phyloP scores from a whole-genome alignment of 2,113 vertebrate species.

The Hepsetus odoe region DNA sequence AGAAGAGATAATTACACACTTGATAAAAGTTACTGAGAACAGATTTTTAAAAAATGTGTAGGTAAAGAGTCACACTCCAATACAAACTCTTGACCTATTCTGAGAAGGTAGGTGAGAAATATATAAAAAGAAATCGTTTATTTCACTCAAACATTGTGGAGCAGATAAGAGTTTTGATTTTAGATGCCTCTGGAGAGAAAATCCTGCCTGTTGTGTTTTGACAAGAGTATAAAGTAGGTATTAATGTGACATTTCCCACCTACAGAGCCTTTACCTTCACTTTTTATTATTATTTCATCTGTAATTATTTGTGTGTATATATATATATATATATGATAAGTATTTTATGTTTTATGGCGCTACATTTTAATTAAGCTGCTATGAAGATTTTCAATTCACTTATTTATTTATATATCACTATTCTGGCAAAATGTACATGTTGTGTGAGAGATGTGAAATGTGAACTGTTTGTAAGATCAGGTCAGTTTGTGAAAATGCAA shows the following conservation, averaged over 20 bases:
- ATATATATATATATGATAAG: too few species aligned
- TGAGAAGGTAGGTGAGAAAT: constrained; percentile 10
- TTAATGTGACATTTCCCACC: background rate
- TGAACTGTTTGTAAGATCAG: background rate
- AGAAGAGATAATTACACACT: background rate
- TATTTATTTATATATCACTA: too few species aligned
- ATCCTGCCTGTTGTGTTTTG: background rate
- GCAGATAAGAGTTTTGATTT: constrained; percentile 10
- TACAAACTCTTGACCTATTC: constrained; percentile 31
- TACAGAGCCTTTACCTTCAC: background rate
- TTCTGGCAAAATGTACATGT: background rate
- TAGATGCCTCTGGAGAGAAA: background rate
- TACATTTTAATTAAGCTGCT: too few species aligned
- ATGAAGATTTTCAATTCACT: too few species aligned
- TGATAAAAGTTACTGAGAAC: background rate
- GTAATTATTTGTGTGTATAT: too few species aligned
- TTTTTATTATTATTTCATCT: too few species aligned
- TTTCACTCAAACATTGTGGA: constrained; percentile 17
- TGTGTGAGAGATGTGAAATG: background rate
- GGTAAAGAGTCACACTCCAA: constrained; percentile 5
- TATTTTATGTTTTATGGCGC: too few species aligned
- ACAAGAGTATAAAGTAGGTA: background rate
- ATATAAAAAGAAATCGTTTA: constrained; percentile 27
- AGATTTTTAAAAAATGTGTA: background rate
- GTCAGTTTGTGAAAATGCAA: background rate